Base-by-base conservation (phyloP, 2,797 vertebrate species). In the Gallinago nigripennis region DNA sequence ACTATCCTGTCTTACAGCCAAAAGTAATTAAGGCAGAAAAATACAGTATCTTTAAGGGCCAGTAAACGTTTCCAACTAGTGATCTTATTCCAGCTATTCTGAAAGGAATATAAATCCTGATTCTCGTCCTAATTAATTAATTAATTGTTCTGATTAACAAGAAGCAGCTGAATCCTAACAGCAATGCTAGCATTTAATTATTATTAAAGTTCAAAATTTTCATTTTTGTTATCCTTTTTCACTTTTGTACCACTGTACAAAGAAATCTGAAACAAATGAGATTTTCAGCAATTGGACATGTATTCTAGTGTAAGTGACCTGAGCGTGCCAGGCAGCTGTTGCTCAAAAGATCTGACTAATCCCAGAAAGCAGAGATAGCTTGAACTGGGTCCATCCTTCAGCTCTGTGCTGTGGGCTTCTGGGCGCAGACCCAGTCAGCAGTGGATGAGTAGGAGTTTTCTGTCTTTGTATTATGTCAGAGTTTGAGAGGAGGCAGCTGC, bases 81-180 rank as follows among this genome's bases (percentile, higher is more conserved):
- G 87, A 95, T 93, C 84, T 93, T 95, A 95, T 82, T 96, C 78
- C 84, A 92, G 83, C 86, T 92, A 82, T 93, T 96, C 92, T 89
- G 68, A 60, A 94, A 85, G 84, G 89, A 92, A 85, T 94, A 70
- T 3, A 89, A 95, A 77, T 82, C 56, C 69, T 73, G 71, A 76
- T 83, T 75, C 76, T 68, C 78, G 66, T 85, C 85, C 96, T 95
- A 95, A 68, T 48, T 24, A 24, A 48, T 48, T 48, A 48, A 24
- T 24, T 48, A 48, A 48, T 24, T 48, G 46, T 53, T 48, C 71
- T 82, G 79, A 92, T 95, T 96, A 96, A 94, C 91, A 94, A 85
- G 79, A 95, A 92, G 71, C 89, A 94, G 31, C 79, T 92, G 96
- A 96, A 85, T 77, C 79, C 45, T 85, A 82, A 85, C 57, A 94